A percentile compares a stretch with the other conserved stretches of the same genome.
These are phyloP conservation scores for Gnathonemus echidnorhynchus DNA, from an alignment of 2,113 vertebrate species.

Conservation along the genomic window DNA sequence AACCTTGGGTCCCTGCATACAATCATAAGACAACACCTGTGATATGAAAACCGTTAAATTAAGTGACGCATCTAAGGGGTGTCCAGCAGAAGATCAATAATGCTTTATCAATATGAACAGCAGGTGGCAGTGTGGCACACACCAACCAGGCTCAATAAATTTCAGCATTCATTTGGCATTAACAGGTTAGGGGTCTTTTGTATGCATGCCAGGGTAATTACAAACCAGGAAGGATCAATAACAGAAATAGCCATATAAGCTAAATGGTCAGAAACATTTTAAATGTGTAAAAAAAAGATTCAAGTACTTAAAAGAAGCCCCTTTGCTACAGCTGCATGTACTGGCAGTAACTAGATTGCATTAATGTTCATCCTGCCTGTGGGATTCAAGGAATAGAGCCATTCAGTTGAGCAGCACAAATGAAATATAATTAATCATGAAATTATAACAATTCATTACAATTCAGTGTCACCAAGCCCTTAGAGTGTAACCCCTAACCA, in stretches of 20 bases:
- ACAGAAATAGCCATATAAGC: not conserved
- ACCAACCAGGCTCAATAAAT: not conserved
- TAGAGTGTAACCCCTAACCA: not conserved
- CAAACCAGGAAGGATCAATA: not conserved
- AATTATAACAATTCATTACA: not conserved
- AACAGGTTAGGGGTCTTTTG: not conserved
- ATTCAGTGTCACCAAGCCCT: not conserved
- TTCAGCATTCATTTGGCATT: not conserved
- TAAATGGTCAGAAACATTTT: not conserved
- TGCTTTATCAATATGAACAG: not conserved
- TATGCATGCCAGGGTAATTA: not conserved
- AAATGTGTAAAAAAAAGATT: not conserved
- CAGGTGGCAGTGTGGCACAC: conserved; percentile 26
- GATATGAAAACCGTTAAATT: not conserved
- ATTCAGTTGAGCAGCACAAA: not conserved
- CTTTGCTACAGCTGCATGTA: not conserved
- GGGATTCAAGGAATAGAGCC: not conserved
- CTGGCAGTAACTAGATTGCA: not conserved
- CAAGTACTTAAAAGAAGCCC: not conserved
- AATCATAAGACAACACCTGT: not conserved
- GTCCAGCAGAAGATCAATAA: not conserved
- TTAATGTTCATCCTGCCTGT: not conserved
- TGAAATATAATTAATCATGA: not conserved
- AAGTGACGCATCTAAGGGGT: not conserved
- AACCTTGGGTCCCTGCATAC: not conserved